Evolutionary conservation across 2,113 vertebrate genomes (phyloP).

Genomic region (Ondatra zibethicus): DNA sequence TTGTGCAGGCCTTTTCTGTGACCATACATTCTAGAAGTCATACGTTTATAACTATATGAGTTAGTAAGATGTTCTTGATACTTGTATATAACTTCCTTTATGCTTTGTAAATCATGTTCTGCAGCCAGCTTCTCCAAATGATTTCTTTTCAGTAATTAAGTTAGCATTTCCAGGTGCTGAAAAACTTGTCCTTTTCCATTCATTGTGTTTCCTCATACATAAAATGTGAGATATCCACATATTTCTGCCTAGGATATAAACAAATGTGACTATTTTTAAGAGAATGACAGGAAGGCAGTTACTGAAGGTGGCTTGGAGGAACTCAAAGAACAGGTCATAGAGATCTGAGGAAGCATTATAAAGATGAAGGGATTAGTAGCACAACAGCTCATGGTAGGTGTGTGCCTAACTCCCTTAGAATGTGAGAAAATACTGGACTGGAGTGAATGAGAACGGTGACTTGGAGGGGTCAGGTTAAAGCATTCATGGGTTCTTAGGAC

Average conservation of each 20-base stretch:
- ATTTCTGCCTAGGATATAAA: slow-evolving; percentile 42
- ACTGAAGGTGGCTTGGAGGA: not conserved
- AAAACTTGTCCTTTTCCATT: slow-evolving; percentile 86
- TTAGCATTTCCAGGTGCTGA: slow-evolving; percentile 86
- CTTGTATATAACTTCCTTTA: slow-evolving; percentile 73
- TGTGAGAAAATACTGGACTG: not conserved
- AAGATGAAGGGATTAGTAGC: too few relatives aligned
- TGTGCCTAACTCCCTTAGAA: not conserved
- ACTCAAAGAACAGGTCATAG: not conserved
- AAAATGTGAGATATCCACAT: slow-evolving; percentile 78
- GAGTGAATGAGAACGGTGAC: not conserved
- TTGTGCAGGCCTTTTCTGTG: not conserved
- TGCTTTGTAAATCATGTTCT: slow-evolving; percentile 83
- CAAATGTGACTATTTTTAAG: not conserved
- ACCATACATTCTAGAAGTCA: slow-evolving; percentile 13
- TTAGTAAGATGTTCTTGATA: slow-evolving; percentile 79
- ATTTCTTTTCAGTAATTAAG: slow-evolving; percentile 87
- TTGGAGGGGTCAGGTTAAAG: not conserved
- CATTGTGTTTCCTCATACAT: slow-evolving; percentile 83
- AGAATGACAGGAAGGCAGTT: not conserved
- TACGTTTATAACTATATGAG: slow-evolving; percentile 51
- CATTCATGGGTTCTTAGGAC: not conserved
- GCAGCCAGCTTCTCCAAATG: slow-evolving; percentile 85
- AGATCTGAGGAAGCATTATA: not conserved
- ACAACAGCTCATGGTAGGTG: not conserved